These are phyloP conservation scores for Apteryx owenii DNA, from an alignment of 2,113 vertebrate genomes.

Conservation along the genomic window DNA sequence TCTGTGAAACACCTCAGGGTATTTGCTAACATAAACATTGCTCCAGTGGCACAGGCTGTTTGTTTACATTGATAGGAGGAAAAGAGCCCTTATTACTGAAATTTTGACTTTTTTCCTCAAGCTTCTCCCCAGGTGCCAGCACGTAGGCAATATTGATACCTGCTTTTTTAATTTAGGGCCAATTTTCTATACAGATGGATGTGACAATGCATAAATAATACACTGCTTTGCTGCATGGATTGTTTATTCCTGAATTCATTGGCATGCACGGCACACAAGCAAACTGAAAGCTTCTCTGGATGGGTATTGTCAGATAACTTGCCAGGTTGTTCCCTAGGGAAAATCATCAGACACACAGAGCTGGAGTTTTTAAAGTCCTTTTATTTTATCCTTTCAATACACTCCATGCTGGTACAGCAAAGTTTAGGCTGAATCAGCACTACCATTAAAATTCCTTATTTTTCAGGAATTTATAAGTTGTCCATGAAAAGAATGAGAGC, in stretches of 20 bases:
- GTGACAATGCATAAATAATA: slow-evolving; percentile 24
- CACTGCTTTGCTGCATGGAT: not conserved
- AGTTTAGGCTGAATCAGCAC: slow-evolving; percentile 7
- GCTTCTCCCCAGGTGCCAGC: not conserved
- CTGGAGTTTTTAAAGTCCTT: slow-evolving; percentile 2
- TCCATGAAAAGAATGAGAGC: not conserved
- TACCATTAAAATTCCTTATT: not conserved
- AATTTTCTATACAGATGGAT: slow-evolving; percentile 15
- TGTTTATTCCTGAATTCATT: not conserved
- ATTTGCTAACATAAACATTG: slow-evolving; percentile 46
- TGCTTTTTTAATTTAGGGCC: slow-evolving; percentile 14
- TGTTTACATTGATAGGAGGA: slow-evolving; percentile 55
- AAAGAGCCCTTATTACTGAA: slow-evolving; percentile 40
- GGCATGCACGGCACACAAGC: not conserved
- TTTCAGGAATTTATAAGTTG: not conserved
- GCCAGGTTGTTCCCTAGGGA: slow-evolving; percentile 9
- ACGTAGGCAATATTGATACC: not conserved
- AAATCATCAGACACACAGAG: slow-evolving; percentile 4
- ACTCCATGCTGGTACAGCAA: not conserved
- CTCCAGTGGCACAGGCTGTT: slow-evolving; percentile 26
- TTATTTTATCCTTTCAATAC: not conserved
- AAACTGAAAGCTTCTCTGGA: not conserved
- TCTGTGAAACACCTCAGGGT: slow-evolving; percentile 3
- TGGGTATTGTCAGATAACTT: not conserved
- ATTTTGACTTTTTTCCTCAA: not conserved